Base-by-base conservation (phyloP, 1,140 invertebrate species). In the Lerema accius region DNA sequence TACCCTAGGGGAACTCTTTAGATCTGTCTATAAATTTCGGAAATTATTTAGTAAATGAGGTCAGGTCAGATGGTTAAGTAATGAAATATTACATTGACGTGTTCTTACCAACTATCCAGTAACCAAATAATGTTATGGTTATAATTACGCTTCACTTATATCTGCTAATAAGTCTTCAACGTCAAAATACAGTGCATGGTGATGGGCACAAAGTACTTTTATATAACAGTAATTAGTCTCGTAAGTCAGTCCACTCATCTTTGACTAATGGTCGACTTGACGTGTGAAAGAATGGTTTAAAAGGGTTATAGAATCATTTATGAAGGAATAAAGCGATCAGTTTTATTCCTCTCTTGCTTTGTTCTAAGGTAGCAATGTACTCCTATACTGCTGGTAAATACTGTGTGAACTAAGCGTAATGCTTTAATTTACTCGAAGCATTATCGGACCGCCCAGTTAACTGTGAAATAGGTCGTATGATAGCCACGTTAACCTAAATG, bases 211-310 rank as follows among this genome's bases (percentile, higher is more conserved):
- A 68, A 65, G 53, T 63, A 67, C 63, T 80, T 71, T 77, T 71
- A 76, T 74, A 71, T 74, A 82, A 73, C 71, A 76, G 73, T 80
- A 74, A 80, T 82, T 80, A 82, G 77, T 68, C n/a, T n/a, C 65
- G 45, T 48, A 46, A 40, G 60, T 66, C 60, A 42, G 58, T 61
- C 65, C 66, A 65, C 61, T 32, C 71, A 40, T 67, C 55, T 55
- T 51, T 51, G 49, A 51, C 15, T 51, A 51, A 51, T 51, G 49
- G 49, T 35, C 32, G 9, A 10, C 4, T 15, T 53, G 50, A 53
- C 17, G 50, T 42, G 39, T 53, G 50, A 39, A 53, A 23, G 50
- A n/a, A 7, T 37, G 35, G n/a, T 37, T 11, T 11, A 37, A 37
- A 37, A 3, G 35, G 3, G 35, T 37, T 37, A 11, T 11, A 37